A percentile compares a stretch with the other conserved stretches of the same genome.
These are phyloP conservation scores for Chlorops oryzae DNA, from an alignment of 1,140 invertebrate genomes.

Conservation along the genomic window DNA sequence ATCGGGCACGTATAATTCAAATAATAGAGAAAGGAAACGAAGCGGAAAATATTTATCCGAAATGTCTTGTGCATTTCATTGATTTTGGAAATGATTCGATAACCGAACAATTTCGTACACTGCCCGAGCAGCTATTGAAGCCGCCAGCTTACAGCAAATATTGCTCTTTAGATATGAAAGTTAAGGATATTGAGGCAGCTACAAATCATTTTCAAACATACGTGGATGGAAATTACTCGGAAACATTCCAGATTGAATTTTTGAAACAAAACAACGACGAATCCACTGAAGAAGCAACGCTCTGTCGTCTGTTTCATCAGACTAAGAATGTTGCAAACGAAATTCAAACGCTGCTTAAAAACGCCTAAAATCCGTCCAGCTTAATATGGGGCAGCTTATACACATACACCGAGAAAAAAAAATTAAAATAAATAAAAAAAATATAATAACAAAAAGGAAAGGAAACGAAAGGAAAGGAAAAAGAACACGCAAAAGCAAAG, in stretches of 20 bases:
- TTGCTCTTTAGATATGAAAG: constrained; percentile 58
- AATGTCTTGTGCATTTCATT: constrained; percentile 60
- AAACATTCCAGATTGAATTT: constrained; percentile 46
- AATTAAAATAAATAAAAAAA: neutral
- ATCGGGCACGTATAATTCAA: constrained; percentile 53
- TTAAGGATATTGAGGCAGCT: constrained; percentile 54
- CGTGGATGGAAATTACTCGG: constrained; percentile 33
- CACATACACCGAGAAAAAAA: constrained; percentile 3
- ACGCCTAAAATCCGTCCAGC: neutral
- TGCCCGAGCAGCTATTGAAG: constrained; percentile 58
- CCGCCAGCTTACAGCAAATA: constrained; percentile 56
- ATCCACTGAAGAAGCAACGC: constrained; percentile 24
- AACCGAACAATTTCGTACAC: constrained; percentile 54
- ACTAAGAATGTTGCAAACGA: constrained; percentile 34
- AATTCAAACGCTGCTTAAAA: constrained; percentile 19
- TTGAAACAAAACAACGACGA: too few relatives aligned
- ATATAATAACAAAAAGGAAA: neutral
- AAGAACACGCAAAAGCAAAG: neutral
- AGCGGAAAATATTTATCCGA: too few relatives aligned
- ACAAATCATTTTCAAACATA: constrained; percentile 57
- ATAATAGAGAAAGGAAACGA: constrained; percentile 27
- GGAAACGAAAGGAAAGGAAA: neutral
- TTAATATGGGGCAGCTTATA: neutral
- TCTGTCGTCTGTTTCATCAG: constrained; percentile 40
- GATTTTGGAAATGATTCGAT: constrained; percentile 68